Evolutionary conservation across 2,888 invertebrate genomes (phyloP).

Genomic region (Drosophila lacicola): DNA sequence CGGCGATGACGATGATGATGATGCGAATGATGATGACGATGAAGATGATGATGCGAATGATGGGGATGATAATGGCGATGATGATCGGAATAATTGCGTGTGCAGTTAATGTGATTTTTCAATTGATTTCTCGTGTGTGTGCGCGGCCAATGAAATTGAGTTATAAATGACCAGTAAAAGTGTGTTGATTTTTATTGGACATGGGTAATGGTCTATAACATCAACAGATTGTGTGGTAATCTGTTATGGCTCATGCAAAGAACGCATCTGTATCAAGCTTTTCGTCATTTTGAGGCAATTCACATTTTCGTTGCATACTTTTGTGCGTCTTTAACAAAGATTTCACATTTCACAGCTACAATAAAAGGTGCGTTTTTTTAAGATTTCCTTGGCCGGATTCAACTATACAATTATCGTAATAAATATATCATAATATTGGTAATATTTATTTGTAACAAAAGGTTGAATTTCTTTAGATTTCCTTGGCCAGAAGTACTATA

Average conservation of each 20-base stretch:
- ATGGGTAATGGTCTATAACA: constrained; percentile 35
- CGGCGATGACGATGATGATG: constrained; percentile 21
- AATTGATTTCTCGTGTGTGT: constrained; percentile 61
- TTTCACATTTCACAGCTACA: no score
- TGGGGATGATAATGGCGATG: constrained; percentile 14
- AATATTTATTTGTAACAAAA: no score
- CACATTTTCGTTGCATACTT: not conserved
- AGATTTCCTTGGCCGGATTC: no score
- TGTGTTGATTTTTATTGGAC: constrained; percentile 62
- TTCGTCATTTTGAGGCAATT: no score
- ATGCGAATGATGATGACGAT: constrained; percentile 5
- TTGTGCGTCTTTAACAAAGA: not conserved
- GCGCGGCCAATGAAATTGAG: constrained; percentile 54
- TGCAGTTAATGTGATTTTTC: constrained; percentile 69
- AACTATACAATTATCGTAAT: no score
- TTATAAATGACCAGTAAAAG: constrained; percentile 64
- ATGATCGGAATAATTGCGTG: constrained; percentile 57
- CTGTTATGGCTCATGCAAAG: constrained; percentile 20
- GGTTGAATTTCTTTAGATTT: no score
- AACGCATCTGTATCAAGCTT: not conserved
- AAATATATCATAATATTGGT: no score
- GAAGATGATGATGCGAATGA: constrained; percentile 16
- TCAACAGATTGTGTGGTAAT: constrained; percentile 40
- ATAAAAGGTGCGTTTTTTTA: no score
- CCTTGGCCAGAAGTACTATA: no score